Base-by-base conservation (phyloP, 2,113 vertebrate species). In the Psilopogon haemacephalus region DNA sequence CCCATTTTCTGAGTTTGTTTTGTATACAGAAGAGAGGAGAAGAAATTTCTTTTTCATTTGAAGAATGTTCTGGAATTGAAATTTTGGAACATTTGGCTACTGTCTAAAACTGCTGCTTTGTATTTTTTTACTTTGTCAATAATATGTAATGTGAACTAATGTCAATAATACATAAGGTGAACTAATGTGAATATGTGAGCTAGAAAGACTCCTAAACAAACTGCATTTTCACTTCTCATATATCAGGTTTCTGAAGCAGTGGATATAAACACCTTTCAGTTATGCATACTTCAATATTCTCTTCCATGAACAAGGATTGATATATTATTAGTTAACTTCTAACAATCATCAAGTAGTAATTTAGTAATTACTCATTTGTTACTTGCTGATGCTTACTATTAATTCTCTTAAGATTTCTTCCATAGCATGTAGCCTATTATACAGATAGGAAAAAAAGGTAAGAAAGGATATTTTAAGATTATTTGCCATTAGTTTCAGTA, bases 311-410 rank as follows among this genome's bases (percentile, higher is more conserved):
- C 48, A 72, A 84, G 60, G 65, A 86, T 77, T 79, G 90, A 55
- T 86, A 55, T 12, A 84, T 28, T 75, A 56, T 72, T 86, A 86
- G 17, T 16, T 68, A 70, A 46, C 19, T 81, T 84, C 33, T 68
- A 81, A 63, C 26, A 78, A 40, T 27, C 17, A 42, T 46, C 84
- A 63, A 59, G 11, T 30, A 65, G 15, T 59, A 69, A 90, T 80
- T 63, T 87, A 70, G 78, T 91, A 96, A 95, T 95, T 75, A 96
- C 91, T 93, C 67, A 73, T 15, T 56, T 96, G 76, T 44, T 84
- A 79, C 91, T 71, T 76, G 82, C 67, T 92, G 90, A 94, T 93
- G 72, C 24, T 86, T 90, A 59, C 54, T 86, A 37, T 88, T 82
- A 87, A 38, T 54, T 82, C 50, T 85, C 88, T 78, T 67, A 42